Percentiles rank a stretch among this genome's conserved stretches.
These are phyloP conservation scores for Amiota communis DNA, from an alignment of 2,888 invertebrate genomes.

Conservation along the genomic window DNA sequence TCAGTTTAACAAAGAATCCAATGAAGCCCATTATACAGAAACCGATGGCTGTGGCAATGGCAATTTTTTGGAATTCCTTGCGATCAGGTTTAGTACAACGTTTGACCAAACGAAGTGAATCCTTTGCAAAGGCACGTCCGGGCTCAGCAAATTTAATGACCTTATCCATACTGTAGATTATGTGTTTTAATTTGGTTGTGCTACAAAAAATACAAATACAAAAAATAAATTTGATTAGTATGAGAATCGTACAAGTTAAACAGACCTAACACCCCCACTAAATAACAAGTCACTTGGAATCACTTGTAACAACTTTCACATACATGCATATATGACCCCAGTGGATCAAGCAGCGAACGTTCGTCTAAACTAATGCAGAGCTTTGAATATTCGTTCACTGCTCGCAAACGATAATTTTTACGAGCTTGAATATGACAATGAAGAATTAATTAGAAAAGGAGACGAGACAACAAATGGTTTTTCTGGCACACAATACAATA, in stretches of 20 bases:
- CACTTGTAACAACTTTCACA: no score
- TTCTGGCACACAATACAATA: no score
- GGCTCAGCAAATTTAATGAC: slow-evolving; percentile 95
- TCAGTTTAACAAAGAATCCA: slow-evolving; percentile 99
- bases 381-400: no score
- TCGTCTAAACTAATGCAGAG: no score
- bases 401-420: no score
- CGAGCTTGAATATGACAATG: no score
- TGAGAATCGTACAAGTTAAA: no score
- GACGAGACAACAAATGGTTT: no score
- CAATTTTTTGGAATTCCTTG: slow-evolving; percentile 99
- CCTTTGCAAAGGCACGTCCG: slow-evolving; percentile 96
- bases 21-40: slow-evolving; percentile 99
- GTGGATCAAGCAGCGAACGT: no score
- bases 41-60: slow-evolving; percentile 98
- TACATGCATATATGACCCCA: no score
- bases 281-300: background rate
- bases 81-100: slow-evolving; percentile 99
- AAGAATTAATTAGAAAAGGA: no score
- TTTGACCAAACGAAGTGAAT: slow-evolving; percentile 97
- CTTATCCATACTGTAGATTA: slow-evolving; percentile 87
- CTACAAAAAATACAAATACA: slow-evolving; percentile 28
- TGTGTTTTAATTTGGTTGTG: background rate
- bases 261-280: no score
- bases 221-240: slow-evolving; percentile 2